phyloP scores from a whole-genome alignment of 2,113 vertebrate genomes.

The Callaeas wilsoni region DNA sequence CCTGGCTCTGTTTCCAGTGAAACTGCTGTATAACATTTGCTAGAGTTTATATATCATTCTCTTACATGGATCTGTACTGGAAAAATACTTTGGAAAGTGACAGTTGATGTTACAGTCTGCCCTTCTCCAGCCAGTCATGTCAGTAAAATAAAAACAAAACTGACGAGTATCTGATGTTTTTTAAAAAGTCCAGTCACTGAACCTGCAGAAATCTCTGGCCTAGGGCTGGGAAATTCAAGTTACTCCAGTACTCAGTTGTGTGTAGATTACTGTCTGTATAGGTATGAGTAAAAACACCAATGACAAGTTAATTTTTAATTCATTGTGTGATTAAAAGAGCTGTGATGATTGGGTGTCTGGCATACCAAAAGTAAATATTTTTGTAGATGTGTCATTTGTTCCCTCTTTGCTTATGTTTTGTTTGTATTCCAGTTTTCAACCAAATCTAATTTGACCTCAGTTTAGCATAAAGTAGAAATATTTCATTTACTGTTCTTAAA shows the following conservation, averaged over 20 bases:
- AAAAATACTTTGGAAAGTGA: background rate
- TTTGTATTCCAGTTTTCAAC: background rate
- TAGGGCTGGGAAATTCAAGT: background rate
- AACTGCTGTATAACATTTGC: background rate
- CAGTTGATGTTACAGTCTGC: background rate
- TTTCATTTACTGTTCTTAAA: background rate
- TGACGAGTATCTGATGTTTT: background rate
- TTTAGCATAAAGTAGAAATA: background rate
- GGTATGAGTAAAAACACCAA: background rate
- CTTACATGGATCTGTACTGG: background rate
- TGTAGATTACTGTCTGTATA: background rate
- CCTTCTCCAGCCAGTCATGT: background rate
- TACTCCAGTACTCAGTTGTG: background rate
- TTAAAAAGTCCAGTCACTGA: background rate
- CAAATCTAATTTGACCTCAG: background rate
- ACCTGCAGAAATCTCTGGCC: background rate
- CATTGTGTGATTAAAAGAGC: background rate
- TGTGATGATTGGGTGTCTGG: background rate
- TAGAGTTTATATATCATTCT: background rate
- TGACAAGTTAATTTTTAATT: slow-evolving; percentile 10
- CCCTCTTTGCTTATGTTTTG: background rate
- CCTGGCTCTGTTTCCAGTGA: background rate
- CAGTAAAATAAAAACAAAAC: background rate
- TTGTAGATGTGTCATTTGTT: background rate
- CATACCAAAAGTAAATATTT: background rate